Percentiles rank a stretch among this genome's conserved stretches.
Evolutionary conservation across 2,113 vertebrate genomes (phyloP).

Genomic region (Camelus bactrianus): DNA sequence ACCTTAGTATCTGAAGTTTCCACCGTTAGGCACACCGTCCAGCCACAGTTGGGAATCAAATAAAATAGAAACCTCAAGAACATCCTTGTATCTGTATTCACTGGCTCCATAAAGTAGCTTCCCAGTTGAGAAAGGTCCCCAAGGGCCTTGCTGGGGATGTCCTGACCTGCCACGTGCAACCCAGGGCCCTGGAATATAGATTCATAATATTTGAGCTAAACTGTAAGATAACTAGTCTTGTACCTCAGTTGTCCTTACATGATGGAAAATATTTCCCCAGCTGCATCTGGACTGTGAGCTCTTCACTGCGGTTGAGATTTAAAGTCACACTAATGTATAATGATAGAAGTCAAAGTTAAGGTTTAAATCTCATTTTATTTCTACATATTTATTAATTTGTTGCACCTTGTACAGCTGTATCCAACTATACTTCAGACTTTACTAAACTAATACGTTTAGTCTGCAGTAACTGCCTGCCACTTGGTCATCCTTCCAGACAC

Average conservation of each 20-base stretch:
- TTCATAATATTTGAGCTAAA: not conserved
- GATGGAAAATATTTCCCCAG: not conserved
- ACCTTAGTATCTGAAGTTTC: not conserved
- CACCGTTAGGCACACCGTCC: not conserved
- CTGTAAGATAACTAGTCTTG: not conserved
- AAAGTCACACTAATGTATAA: not conserved
- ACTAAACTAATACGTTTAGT: not conserved
- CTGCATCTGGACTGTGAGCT: not conserved
- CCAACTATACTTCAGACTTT: not conserved
- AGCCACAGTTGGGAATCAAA: not conserved
- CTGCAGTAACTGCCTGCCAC: not conserved
- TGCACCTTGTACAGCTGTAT: not conserved
- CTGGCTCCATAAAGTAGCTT: not conserved
- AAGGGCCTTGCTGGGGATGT: not conserved
- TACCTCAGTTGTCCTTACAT: not conserved
- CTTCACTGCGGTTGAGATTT: not conserved
- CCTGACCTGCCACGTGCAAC: not conserved
- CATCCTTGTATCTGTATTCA: not conserved
- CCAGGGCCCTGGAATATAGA: no score
- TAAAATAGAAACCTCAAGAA: not conserved
- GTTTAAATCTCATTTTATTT: not conserved
- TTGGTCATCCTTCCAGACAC: not conserved
- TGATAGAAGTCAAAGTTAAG: not conserved
- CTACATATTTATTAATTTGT: slow-evolving; percentile 22
- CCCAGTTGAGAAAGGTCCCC: not conserved